Evolutionary conservation across 2,888 invertebrate species (phyloP).

Genomic region (Acleris sparsana): DNA sequence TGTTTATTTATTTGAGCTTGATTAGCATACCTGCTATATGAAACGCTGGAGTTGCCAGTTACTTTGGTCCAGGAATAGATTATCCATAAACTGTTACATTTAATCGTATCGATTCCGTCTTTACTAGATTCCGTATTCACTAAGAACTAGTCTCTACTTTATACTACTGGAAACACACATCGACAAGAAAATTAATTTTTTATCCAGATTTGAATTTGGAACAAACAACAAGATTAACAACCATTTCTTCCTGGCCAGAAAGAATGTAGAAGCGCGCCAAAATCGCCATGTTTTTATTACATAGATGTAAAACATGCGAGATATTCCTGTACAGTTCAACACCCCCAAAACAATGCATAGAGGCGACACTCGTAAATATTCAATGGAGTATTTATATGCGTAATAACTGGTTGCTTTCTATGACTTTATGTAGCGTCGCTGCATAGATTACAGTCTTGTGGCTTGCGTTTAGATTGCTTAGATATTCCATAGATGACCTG

Average conservation of each 20-base stretch:
- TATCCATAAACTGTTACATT: conserved; percentile 2
- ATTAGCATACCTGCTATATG: conserved; percentile 24
- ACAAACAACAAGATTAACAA: conserved; percentile 6
- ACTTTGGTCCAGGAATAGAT: neutral
- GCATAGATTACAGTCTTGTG: conserved; percentile 24
- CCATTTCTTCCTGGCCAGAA: neutral
- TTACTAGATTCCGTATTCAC: no score
- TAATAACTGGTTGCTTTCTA: conserved; percentile 35
- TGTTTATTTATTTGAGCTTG: conserved; percentile 11
- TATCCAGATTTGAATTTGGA: conserved; percentile 2
- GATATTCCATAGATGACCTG: no score
- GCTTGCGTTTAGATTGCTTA: neutral
- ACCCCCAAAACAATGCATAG: conserved; percentile 28
- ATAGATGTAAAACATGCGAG: conserved; percentile 13
- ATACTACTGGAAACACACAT: no score
- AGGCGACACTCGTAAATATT: conserved; percentile 35
- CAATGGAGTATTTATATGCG: conserved; percentile 31
- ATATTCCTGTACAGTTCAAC: conserved; percentile 26
- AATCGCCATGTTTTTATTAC: conserved; percentile 22
- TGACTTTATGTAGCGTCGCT: conserved; percentile 26
- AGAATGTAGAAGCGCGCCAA: conserved; percentile 20
- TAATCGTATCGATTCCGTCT: no score
- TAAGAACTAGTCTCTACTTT: no score
- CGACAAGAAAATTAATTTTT: neutral
- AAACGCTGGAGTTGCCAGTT: neutral